Conservation (phyloP, 2,113 vertebrate genomes). For the Syngnathus scovelli region DNA sequence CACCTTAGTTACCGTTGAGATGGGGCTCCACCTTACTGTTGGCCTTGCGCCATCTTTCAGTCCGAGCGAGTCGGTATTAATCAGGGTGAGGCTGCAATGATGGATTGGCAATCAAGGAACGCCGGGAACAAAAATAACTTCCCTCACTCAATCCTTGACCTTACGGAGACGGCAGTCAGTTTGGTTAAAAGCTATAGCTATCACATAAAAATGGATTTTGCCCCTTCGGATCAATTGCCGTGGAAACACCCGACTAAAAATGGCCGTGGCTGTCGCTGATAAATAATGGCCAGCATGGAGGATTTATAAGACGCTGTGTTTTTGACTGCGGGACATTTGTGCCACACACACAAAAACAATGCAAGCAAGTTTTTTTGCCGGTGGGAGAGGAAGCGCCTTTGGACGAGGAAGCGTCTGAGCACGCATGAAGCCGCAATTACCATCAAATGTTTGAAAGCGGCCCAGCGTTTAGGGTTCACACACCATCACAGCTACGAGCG, state of each 20-base stretch:
- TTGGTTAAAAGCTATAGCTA: constrained; percentile 60
- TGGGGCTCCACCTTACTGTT: constrained; percentile 1
- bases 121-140: constrained; percentile 53
- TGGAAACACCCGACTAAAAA: constrained; percentile 51
- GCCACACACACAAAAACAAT: constrained; percentile 36
- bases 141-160: constrained; percentile 66
- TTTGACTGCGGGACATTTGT: constrained; percentile 37
- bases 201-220: constrained; percentile 62
- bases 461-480: constrained; percentile 47
- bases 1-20: background rate
- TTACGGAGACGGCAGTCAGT: constrained; percentile 45
- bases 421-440: constrained; percentile 39
- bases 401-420: constrained; percentile 59
- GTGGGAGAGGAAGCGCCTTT: constrained; percentile 50
- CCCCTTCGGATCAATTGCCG: constrained; percentile 51
- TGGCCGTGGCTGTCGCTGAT: constrained; percentile 45
- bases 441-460: constrained; percentile 38
- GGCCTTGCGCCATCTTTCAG: constrained; percentile 46
- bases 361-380: constrained; percentile 56
- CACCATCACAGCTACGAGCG: constrained; percentile 5
- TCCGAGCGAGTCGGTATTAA: constrained; percentile 51
- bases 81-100: constrained; percentile 43
- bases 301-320: constrained; percentile 35
- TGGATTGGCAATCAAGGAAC: constrained; percentile 62
- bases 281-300: constrained; percentile 44